These are phyloP conservation scores for Zaprionus ghesquierei DNA, from an alignment of 1,140 invertebrate species.

Conservation along the genomic window DNA sequence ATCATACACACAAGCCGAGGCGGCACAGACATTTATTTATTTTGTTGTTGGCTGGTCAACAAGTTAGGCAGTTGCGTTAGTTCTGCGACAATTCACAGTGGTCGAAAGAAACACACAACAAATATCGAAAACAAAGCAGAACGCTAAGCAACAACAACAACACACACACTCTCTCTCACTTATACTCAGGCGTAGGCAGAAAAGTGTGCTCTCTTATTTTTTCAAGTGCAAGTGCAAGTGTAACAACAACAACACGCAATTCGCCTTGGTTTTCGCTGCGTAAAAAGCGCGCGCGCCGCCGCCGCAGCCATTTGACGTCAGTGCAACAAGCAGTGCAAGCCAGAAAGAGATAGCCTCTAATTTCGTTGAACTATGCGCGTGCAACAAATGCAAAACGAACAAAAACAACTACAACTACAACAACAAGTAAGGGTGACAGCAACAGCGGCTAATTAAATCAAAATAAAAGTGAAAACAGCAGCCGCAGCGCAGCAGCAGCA, in stretches of 20 bases:
- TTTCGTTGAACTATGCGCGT: constrained; percentile 31
- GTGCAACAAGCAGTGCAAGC: neutral
- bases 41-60: constrained; percentile 63
- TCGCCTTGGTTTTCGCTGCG: neutral
- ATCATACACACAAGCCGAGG: constrained; percentile 56
- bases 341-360: neutral
- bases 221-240: neutral
- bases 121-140: neutral
- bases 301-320: constrained; percentile 31
- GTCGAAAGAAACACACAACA: neutral
- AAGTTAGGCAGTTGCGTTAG: constrained; percentile 46
- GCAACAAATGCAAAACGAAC: neutral
- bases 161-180: neutral
- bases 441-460: neutral
- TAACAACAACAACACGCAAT: neutral
- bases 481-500: neutral
- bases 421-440: neutral
- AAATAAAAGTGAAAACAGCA: constrained; percentile 13
- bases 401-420: neutral
- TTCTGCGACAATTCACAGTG: constrained; percentile 16
- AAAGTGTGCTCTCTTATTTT: neutral
- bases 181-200: neutral
- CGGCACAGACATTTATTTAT: constrained; percentile 36
- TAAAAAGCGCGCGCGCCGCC: neutral
- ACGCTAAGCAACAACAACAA: neutral